Conservation (phyloP, 2,888 invertebrate species). For the Rhagonycha fulva region DNA sequence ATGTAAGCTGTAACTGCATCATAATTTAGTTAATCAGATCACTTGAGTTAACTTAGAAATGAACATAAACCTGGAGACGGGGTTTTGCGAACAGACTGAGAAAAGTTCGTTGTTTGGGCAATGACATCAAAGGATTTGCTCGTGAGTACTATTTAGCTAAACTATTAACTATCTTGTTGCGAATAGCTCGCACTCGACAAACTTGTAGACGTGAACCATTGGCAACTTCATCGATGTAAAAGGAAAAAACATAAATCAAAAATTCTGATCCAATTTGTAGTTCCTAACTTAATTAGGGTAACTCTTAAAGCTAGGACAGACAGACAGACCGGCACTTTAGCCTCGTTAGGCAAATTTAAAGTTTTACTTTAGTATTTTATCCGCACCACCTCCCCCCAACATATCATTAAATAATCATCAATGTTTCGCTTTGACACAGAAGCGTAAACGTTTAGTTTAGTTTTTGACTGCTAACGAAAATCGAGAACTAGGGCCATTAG, state of each 20-base stretch:
- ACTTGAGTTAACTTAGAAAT: not conserved
- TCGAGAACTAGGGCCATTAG: too few relatives aligned
- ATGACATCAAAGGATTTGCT: not conserved
- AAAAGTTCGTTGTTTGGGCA: not conserved
- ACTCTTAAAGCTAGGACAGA: not conserved
- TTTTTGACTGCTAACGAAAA: too few relatives aligned
- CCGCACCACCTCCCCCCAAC: not conserved
- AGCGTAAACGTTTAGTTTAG: not conserved
- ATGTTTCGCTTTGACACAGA: not conserved
- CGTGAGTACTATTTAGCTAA: not conserved
- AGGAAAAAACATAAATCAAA: not conserved
- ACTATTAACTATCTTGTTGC: not conserved
- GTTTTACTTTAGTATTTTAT: not conserved
- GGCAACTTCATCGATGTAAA: not conserved
- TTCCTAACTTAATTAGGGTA: not conserved
- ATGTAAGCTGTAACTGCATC: not conserved
- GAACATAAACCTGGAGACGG: not conserved
- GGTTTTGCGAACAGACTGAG: not conserved
- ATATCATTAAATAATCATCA: not conserved
- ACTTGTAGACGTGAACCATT: not conserved
- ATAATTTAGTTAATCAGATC: not conserved
- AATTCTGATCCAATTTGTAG: not conserved
- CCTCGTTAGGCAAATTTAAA: not conserved
- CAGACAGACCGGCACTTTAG: not conserved
- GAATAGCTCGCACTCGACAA: not conserved